These are phyloP conservation scores for Prinia subflava DNA, from an alignment of 2,113 vertebrate genomes.

Conservation along the genomic window DNA sequence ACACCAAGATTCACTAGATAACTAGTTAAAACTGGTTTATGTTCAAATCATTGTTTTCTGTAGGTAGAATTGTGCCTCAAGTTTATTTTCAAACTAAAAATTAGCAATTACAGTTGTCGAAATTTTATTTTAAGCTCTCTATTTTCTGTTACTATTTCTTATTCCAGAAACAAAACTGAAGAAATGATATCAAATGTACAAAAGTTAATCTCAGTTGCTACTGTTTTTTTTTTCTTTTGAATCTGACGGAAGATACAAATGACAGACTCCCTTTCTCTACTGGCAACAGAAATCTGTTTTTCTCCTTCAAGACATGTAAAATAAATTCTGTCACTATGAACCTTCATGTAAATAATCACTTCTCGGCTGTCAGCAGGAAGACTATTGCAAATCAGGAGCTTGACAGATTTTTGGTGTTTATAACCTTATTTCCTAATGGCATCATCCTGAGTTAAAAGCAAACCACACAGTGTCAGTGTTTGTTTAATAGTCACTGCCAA, in stretches of 20 bases:
- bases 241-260: neutral
- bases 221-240: neutral
- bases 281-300: neutral
- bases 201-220: neutral
- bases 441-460: neutral
- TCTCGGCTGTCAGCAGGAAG: neutral
- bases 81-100: neutral
- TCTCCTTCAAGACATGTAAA: neutral
- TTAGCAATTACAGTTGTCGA: neutral
- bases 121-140: neutral
- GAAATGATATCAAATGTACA: neutral
- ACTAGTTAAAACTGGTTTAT: neutral
- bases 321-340: neutral
- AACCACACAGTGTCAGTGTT: neutral
- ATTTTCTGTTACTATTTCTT: neutral
- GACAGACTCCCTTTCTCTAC: neutral
- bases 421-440: slow-evolving; percentile 15
- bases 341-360: neutral
- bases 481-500: neutral
- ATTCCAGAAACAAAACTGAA: neutral
- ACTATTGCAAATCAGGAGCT: slow-evolving; percentile 6
- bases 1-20: neutral
- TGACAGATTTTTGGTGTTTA: slow-evolving; percentile 23
- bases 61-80: neutral
- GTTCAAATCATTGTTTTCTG: neutral